Conservation (phyloP, 2,888 invertebrate species). For the Sarcophaga variegata region DNA sequence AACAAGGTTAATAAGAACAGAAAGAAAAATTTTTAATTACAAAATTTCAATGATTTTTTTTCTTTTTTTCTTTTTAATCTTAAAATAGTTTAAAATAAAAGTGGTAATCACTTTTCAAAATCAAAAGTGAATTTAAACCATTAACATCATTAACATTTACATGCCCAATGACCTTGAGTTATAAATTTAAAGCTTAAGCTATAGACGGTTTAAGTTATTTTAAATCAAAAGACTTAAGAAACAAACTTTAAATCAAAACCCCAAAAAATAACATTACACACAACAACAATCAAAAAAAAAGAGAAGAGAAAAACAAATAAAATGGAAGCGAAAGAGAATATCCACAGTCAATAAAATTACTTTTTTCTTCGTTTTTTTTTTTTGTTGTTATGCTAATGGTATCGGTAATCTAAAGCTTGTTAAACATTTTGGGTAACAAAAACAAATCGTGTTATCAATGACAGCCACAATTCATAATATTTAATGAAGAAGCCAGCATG, state of each 20-base stretch:
- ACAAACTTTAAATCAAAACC: neutral
- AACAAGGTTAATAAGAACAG: no score
- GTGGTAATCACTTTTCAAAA: neutral
- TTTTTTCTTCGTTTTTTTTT: no score
- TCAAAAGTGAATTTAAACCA: neutral
- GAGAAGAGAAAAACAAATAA: slow-evolving; percentile 3
- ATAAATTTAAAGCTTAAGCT: neutral
- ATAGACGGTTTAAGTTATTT: slow-evolving; percentile 12
- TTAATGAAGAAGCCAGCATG: no score
- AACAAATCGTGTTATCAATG: no score
- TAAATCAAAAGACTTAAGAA: slow-evolving; percentile 15
- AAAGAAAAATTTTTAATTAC: no score
- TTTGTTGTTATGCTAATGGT: no score
- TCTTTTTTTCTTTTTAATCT: neutral
- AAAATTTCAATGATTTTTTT: neutral
- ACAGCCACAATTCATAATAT: no score
- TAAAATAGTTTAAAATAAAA: slow-evolving; percentile 13
- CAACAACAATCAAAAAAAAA: neutral
- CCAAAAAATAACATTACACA: no score
- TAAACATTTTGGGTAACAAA: no score
- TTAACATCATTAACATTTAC: slow-evolving; percentile 36
- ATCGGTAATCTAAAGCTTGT: no score
- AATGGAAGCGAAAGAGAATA: no score
- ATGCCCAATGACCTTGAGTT: slow-evolving; percentile 49
- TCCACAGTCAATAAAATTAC: no score